These are phyloP conservation scores for Oscheius sp. DNA, from an alignment of 2,888 invertebrate genomes.

Conservation along the genomic window DNA sequence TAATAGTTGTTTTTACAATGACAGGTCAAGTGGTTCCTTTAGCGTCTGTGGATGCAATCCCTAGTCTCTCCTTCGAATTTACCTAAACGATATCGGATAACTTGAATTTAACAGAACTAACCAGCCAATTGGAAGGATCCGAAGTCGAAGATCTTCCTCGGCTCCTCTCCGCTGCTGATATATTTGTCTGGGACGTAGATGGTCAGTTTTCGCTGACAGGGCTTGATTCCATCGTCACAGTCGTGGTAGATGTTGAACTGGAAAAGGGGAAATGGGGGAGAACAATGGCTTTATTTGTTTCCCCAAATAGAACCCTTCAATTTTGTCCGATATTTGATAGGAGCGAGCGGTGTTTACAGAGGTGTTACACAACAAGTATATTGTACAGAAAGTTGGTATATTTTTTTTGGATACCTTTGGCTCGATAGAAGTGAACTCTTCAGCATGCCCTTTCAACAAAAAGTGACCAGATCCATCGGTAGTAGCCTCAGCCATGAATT, in stretches of 20 bases:
- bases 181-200: conserved; percentile 33
- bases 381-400: too few relatives aligned
- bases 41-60: conserved; percentile 33
- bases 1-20: too few relatives aligned
- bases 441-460: conserved; percentile 43
- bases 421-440: conserved; percentile 53
- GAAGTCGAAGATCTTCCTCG: conserved; percentile 32
- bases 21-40: too few relatives aligned
- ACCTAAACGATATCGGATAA: too few relatives aligned
- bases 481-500: conserved; percentile 44
- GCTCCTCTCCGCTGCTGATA: conserved; percentile 32
- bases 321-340: too few relatives aligned
- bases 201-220: conserved; percentile 35
- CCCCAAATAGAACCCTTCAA: too few relatives aligned
- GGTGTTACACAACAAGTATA: too few relatives aligned
- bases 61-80: conserved; percentile 32
- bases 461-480: conserved; percentile 43
- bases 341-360: too few relatives aligned
- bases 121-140: conserved; percentile 32
- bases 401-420: too few relatives aligned
- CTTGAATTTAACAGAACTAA: too few relatives aligned
- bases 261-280: too few relatives aligned
- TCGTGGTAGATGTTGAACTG: conserved; percentile 35
- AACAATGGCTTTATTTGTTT: too few relatives aligned
- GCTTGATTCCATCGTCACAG: conserved; percentile 31